Evolutionary conservation across 2,113 vertebrate species (phyloP).

Genomic region (Cavia porcellus): DNA sequence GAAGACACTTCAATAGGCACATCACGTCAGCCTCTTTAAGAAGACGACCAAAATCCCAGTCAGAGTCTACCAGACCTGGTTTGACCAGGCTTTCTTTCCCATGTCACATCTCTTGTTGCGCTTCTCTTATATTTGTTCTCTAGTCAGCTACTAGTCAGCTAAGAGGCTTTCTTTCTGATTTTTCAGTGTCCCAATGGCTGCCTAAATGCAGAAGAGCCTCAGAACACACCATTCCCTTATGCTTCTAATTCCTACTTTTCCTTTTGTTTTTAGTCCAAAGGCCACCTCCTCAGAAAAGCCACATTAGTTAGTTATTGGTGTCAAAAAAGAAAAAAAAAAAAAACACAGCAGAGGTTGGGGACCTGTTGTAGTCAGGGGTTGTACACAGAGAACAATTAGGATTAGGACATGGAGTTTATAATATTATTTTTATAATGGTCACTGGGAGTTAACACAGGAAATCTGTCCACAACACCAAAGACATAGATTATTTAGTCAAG

Average conservation of each 20-base stretch:
- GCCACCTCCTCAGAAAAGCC: not conserved
- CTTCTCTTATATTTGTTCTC: not conserved
- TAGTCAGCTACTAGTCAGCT: not conserved
- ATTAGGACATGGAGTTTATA: too few species aligned
- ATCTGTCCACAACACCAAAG: too few species aligned
- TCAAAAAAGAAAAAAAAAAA: not conserved
- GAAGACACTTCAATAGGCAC: not conserved
- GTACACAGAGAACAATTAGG: too few species aligned
- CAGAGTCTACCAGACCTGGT: not conserved
- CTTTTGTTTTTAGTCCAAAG: not conserved
- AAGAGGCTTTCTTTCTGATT: not conserved
- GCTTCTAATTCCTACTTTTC: not conserved
- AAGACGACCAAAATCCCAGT: not conserved
- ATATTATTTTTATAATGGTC: too few species aligned
- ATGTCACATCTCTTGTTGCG: not conserved
- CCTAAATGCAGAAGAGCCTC: not conserved
- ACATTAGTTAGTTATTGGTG: not conserved
- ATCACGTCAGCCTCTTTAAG: not conserved
- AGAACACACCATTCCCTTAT: not conserved
- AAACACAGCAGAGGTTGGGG: not conserved
- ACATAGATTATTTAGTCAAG: too few species aligned
- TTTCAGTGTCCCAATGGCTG: not conserved
- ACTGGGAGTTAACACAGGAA: too few species aligned
- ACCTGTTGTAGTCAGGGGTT: too few species aligned
- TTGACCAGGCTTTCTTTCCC: not conserved